Evolutionary conservation across 1,140 invertebrate genomes (phyloP), one percentile per base, ranked within the genome.

Genomic region (Zophobas morio): DNA sequence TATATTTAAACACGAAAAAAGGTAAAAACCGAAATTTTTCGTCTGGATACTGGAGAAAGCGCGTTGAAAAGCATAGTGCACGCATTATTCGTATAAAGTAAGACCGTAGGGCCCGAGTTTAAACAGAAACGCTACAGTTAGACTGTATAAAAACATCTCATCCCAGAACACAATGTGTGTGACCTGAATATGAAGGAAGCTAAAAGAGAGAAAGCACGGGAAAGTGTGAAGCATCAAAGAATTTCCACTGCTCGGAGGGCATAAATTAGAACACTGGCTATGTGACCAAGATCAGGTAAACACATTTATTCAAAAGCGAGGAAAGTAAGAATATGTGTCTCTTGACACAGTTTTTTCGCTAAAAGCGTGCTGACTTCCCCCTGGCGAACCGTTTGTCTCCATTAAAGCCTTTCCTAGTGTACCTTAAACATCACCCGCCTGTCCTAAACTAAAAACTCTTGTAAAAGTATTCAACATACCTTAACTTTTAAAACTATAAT

Each of bases 231-330:
- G 51, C 70, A 72, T 72, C 70, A 72, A 72, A 72, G 70, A 53
- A 54, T 72, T 72, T 72, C 36, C 33, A 72, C 36, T 53, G 70
- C 70, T 72, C 70, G n/a, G 47, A 72, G 70, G 70, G 70, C 47
- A 72, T 72, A 54, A 72, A 72, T 72, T 72, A 72, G 40, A 72
- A 72, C 70, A 72, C 70, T 72, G 70, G 70, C 47, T 51, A 36
- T 72, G 51, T 72, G 70, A 72, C 51, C 47, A 54, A 51, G 70
- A 54, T 51, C 47, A 51, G 51, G 70, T 72, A 72, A 72, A 72
- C 70, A 72, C 70, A 72, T 72, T 72, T 72, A 72, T 72, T 54
- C 70, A 72, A 39, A 72, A 72, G 70, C 70, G 70, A 2, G 35
- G 35, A 51, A 72, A 72, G 36, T 72, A 54, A 72, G 51, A 47